These are phyloP conservation scores for Eumeta japonica DNA, from an alignment of 1,140 invertebrate species.

Conservation along the genomic window DNA sequence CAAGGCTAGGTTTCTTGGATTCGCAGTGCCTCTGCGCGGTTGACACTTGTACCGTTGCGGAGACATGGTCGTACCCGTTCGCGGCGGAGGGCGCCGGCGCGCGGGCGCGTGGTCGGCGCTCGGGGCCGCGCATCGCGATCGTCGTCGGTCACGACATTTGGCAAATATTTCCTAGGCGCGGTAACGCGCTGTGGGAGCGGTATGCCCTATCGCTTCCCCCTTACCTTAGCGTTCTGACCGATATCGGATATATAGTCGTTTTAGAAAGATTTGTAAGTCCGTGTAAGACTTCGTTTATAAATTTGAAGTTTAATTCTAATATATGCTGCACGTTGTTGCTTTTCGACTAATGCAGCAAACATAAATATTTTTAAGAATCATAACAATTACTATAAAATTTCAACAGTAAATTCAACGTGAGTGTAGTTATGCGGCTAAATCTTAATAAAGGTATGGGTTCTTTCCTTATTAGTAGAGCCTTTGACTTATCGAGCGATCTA, in stretches of 20 bases:
- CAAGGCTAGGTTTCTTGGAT: too few relatives aligned
- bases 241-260: conserved; percentile 35
- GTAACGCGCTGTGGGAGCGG: conserved; percentile 46
- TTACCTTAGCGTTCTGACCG: conserved; percentile 50
- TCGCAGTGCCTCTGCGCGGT: too few relatives aligned
- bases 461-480: conserved; percentile 18
- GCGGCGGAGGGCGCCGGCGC: conserved; percentile 35
- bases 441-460: conserved; percentile 1
- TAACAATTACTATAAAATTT: too few relatives aligned
- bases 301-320: too few relatives aligned
- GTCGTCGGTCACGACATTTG: conserved; percentile 53
- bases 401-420: conserved; percentile 1
- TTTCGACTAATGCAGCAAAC: too few relatives aligned
- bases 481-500: conserved; percentile 15
- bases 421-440: too few relatives aligned
- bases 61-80: conserved; percentile 40
- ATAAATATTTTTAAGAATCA: too few relatives aligned
- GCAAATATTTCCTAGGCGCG: conserved; percentile 50
- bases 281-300: too few relatives aligned
- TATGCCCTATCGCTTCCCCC: conserved; percentile 52
- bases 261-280: not conserved
- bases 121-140: conserved; percentile 51
- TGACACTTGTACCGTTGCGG: conserved; percentile 37
- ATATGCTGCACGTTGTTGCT: too few relatives aligned
- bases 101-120: conserved; percentile 27